phyloP scores from a whole-genome alignment of 2,797 vertebrate genomes.

The Sparus aurata region DNA sequence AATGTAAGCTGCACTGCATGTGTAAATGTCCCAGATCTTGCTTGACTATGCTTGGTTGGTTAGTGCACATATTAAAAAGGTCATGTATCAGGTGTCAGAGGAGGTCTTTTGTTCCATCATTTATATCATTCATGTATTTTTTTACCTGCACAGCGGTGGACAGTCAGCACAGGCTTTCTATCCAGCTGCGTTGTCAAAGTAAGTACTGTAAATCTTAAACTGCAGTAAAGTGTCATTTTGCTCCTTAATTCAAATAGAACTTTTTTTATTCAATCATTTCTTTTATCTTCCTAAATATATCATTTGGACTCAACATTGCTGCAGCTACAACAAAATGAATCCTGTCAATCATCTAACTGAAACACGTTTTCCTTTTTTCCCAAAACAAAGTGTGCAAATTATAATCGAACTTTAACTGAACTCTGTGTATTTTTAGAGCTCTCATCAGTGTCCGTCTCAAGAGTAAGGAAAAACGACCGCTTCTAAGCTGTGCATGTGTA shows the following conservation, averaged over 20 bases:
- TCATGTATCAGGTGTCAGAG: too few relatives aligned
- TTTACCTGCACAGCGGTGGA: neutral
- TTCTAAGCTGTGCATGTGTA: neutral
- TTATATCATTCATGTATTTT: neutral
- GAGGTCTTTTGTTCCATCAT: too few relatives aligned
- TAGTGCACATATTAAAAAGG: too few relatives aligned
- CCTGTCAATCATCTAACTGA: slow-evolving; percentile 17
- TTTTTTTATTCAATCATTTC: too few relatives aligned
- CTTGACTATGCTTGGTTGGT: neutral
- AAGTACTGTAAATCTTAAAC: too few relatives aligned
- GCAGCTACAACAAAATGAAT: neutral
- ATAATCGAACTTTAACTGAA: neutral
- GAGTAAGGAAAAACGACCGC: neutral
- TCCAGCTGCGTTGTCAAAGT: neutral
- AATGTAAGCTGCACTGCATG: too few relatives aligned
- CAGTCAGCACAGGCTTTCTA: neutral
- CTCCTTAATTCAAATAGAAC: too few relatives aligned
- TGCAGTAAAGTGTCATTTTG: too few relatives aligned
- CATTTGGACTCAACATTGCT: neutral
- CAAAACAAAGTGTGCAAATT: neutral
- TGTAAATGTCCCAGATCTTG: too few relatives aligned
- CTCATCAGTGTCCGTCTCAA: neutral
- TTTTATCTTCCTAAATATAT: neutral
- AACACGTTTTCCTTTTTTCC: neutral
- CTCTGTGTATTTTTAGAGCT: neutral